Base-by-base conservation (phyloP, 2,113 vertebrate genomes). In the Clinocottus analis region DNA sequence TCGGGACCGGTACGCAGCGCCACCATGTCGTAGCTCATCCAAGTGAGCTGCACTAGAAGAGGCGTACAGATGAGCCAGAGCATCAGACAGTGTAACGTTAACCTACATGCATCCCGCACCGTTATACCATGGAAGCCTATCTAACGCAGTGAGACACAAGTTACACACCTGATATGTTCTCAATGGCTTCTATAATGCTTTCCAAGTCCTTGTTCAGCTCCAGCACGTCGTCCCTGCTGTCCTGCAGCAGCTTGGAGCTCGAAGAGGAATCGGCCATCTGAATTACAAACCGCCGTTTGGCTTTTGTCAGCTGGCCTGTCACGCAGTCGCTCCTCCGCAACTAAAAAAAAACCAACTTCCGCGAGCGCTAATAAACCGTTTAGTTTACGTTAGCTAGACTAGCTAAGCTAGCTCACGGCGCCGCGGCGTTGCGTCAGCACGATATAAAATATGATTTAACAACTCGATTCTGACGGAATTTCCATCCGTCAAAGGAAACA, bases 11-110 rank as follows among this genome's bases (percentile, higher is more conserved):
- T 96, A 21, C 94, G 92, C 47, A 95, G 82, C 4, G 94, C 91
- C 41, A 95, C 93, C 91, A 95, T 94, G 85, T 97, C 94, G 1
- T 97, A 97, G 2, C 92, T 87, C 95, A 97, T 95, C 95, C 94
- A 96, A 0, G 95, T 92, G 53, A 95, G 77, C 63, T 93, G 93
- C 76, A 96, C 98, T 99, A 13, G 39, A 41, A 41, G 74, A 91
- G 77, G 4, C 3, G 3, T 12, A 13, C 6, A 41, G 39, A 41
- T 41, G n/a, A n/a, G n/a, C n/a, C n/a, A n/a, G n/a, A n/a, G n/a
- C n/a, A n/a, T n/a, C n/a, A 31, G 29, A 31, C 29, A 31, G 29
- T 31, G 29, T 31, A 31, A 31, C 29, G 29, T 39, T n/a, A n/a
- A n/a, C n/a, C n/a, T n/a, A n/a, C n/a, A n/a, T n/a, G n/a, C n/a